A percentile compares a stretch with the other conserved stretches of the same genome.
Evolutionary conservation across 2,888 invertebrate species (phyloP).

Genomic region (Caenorhabditis imperialis): DNA sequence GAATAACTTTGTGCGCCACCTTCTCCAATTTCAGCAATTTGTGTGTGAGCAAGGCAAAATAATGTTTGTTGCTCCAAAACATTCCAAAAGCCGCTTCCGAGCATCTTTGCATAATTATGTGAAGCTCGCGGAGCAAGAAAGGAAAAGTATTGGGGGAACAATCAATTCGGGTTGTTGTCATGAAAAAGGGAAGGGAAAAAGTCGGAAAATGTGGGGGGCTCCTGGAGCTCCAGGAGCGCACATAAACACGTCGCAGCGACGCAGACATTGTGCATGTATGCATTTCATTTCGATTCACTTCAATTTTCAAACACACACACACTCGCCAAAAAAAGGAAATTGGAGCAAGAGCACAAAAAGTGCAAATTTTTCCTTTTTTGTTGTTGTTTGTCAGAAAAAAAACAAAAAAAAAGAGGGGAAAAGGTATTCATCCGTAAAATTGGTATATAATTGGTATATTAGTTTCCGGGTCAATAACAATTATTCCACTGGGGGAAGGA

Average conservation of each 20-base stretch:
- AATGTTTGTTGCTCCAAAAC: too few species aligned
- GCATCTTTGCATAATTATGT: conserved; percentile 51
- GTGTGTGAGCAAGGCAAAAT: too few species aligned
- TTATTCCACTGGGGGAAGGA: too few species aligned
- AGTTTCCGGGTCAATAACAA: too few species aligned
- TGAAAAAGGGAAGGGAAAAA: conserved; percentile 4
- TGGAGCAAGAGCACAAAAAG: conserved; percentile 8
- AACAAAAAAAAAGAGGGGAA: conserved; percentile 6
- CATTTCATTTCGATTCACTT: conserved; percentile 43
- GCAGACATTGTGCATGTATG: conserved; percentile 23
- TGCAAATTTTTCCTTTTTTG: too few species aligned
- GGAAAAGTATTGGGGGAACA: conserved; percentile 28
- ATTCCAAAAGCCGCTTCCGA: conserved; percentile 6
- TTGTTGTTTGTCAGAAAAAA: neutral
- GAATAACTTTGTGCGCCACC: too few species aligned
- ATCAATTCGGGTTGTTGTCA: conserved; percentile 33
- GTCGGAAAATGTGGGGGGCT: conserved; percentile 8
- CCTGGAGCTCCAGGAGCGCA: conserved; percentile 18
- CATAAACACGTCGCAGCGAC: neutral
- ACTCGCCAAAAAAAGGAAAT: neutral
- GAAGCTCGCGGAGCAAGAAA: conserved; percentile 15
- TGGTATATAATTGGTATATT: conserved; percentile 16
- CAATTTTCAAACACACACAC: conserved; percentile 11
- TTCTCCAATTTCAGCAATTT: too few species aligned
- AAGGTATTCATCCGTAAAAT: conserved; percentile 42